Evolutionary conservation across 2,113 vertebrate species (phyloP).

Genomic region (Rhinolophus ferrumequinum): DNA sequence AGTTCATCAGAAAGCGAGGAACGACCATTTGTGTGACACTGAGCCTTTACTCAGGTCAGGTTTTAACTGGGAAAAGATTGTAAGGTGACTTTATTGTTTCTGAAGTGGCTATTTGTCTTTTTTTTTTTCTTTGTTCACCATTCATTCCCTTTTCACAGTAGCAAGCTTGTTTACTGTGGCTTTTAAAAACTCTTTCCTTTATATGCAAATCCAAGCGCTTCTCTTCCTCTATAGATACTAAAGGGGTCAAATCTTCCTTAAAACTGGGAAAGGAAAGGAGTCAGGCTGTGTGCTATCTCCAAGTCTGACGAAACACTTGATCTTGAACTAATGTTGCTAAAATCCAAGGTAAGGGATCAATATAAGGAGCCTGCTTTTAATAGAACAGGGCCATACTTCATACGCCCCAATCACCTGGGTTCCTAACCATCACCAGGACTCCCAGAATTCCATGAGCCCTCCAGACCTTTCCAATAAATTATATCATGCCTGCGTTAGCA

Average conservation of each 20-base stretch:
- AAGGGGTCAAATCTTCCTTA: neutral
- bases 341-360: neutral
- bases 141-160: neutral
- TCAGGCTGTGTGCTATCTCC: neutral
- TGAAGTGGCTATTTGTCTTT: neutral
- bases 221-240: neutral
- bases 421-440: neutral
- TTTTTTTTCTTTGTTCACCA: neutral
- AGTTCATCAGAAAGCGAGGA: neutral
- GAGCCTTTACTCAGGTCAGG: neutral
- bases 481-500: neutral
- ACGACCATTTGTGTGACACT: neutral
- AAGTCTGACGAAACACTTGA: neutral
- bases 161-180: neutral
- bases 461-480: neutral
- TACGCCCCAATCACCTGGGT: too few species aligned
- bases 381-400: neutral
- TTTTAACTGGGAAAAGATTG: neutral
- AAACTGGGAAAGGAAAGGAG: neutral
- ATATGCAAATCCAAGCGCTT: neutral
- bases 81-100: neutral
- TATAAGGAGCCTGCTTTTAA: neutral
- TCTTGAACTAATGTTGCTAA: neutral
- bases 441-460: neutral
- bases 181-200: neutral